Evolutionary conservation across 2,888 invertebrate species (phyloP), one percentile per base, ranked within the genome.

Genomic region (Watsonalla cultraria): DNA sequence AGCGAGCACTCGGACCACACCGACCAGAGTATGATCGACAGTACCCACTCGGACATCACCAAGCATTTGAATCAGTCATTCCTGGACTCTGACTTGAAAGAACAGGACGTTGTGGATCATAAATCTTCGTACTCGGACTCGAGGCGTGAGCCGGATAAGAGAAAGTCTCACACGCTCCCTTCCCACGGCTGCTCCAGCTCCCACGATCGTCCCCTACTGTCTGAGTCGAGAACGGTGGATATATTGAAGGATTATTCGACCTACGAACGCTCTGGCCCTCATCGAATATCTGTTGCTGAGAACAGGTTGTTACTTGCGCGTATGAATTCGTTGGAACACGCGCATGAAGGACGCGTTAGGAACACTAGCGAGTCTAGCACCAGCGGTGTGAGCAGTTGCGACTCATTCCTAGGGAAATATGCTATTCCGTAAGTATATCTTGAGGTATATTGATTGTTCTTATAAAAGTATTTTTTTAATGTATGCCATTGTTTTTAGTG

Each of bases 361-460:
- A 90, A 91, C 57, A 91, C 88, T 0, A 91, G 91, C n/a, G 96
- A 96, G 74, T 96, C 96, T 1, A 95, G 95, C 55, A 96, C 95
- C 0, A 96, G 96, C 59, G 96, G 96, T 46, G 94, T 96, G 24
- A 95, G 96, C 82, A 96, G 96, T 54, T 95, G 94, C 68, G 96
- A 96, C 79, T 96, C 95, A 1, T 93, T 93, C 51, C 89, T 92
- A 34, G 94, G 92, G 57, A 92, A 92, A 75, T 91, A 92, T 66
- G 87, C 90, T 61, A 87, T 93, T 67, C 92, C 92, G 91, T 93
- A 80, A 86, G 89, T 86, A 46, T 46, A 48, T 45, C 9, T 58
- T 46, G 45, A 42, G 35, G 55, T 15, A 33, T 49, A 6, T 24
- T 24, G 13, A 51, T 45, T 34, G 24, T 37, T 46, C 15, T 52